These are phyloP conservation scores for Diaperis boleti DNA, from an alignment of 2,888 invertebrate genomes.

Conservation along the genomic window DNA sequence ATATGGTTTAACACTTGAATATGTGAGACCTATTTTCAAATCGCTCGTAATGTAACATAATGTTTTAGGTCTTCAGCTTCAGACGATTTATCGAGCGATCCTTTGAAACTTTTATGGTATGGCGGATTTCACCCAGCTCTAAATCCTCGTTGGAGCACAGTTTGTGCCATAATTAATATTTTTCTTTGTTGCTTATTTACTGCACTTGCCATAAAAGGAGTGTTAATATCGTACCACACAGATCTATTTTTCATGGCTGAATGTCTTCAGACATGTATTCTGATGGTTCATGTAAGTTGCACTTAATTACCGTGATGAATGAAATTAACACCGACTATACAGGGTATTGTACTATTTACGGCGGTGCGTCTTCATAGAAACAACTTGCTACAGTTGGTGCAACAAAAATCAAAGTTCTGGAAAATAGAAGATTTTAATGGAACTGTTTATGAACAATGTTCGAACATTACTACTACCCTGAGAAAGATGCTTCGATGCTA, in stretches of 20 bases:
- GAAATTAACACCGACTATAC: not conserved
- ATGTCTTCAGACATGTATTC: constrained; percentile 17
- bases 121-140: constrained; percentile 2
- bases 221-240: not conserved
- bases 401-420: constrained; percentile 8
- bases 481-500: not conserved
- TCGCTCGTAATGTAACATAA: too few species aligned
- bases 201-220: constrained; percentile 9
- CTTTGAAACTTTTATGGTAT: constrained; percentile 15
- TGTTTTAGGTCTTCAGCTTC: not conserved
- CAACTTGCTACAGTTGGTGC: not conserved
- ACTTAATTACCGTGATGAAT: too few species aligned
- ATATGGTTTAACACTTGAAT: too few species aligned
- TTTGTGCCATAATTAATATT: not conserved
- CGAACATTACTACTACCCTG: not conserved
- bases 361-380: not conserved
- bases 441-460: not conserved
- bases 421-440: not conserved
- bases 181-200: not conserved
- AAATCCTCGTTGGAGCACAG: not conserved
- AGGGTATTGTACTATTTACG: not conserved
- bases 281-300: not conserved
- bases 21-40: too few species aligned
- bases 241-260: constrained; percentile 15
- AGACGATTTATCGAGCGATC: constrained; percentile 5